Evolutionary conservation across 92 coral and sea anemone genomes (phyloP).

Genomic region (Umimayanthus kanabou): DNA sequence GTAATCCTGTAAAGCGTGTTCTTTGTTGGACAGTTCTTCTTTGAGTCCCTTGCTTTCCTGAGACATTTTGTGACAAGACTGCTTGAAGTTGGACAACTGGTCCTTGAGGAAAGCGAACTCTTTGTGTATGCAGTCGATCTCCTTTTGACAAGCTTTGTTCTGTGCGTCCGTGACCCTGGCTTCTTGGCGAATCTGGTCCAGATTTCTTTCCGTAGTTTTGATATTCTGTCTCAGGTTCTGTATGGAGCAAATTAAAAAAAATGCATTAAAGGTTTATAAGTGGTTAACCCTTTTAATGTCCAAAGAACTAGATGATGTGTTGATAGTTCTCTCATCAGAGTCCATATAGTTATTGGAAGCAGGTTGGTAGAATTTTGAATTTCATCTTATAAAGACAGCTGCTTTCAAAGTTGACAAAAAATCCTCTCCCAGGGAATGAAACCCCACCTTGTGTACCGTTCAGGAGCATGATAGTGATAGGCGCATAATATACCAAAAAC

Average conservation of each 20-base stretch:
- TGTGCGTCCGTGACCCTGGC: constrained; percentile 71
- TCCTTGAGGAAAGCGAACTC: constrained; percentile 76
- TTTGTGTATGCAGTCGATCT: constrained; percentile 75
- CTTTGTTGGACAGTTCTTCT: constrained; percentile 66
- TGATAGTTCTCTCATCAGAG: no score
- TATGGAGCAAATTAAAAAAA: neutral
- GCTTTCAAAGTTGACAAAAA: no score
- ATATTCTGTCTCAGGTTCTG: constrained; percentile 65
- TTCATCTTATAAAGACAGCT: no score
- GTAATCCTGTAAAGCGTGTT: constrained; percentile 54
- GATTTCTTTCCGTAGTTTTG: constrained; percentile 65
- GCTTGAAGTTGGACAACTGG: constrained; percentile 62
- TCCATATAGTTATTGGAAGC: no score
- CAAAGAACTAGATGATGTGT: no score
- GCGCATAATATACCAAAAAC: no score
- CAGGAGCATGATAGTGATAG: no score
- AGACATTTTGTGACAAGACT: constrained; percentile 62
- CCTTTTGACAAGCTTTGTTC: constrained; percentile 68
- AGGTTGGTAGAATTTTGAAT: no score
- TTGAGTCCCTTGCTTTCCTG: constrained; percentile 66
- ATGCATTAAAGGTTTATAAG: no score
- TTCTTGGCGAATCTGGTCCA: constrained; percentile 72
- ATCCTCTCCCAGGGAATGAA: no score
- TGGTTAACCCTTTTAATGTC: no score
- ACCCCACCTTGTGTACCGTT: no score